Evolutionary conservation across 2,797 vertebrate genomes (phyloP), one percentile per base, ranked within the genome.

Genomic region (Scolopax rusticola): DNA sequence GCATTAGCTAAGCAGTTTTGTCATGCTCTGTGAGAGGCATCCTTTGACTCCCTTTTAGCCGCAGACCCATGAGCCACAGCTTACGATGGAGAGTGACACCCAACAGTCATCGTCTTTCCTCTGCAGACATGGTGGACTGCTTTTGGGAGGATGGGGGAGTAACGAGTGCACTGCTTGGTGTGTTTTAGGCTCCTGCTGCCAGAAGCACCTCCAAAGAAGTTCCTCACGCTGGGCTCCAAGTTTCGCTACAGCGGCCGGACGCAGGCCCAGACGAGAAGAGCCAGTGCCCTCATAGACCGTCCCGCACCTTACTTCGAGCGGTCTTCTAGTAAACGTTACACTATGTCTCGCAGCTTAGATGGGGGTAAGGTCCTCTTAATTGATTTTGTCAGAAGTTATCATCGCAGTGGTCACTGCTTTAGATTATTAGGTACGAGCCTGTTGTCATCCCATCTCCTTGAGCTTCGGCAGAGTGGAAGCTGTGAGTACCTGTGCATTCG

Each of bases 231-330:
- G 93, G 99, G 99, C 76, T 99, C 99, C 78, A 99, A 99, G 98
- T 99, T 99, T 70, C 99, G 99, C 81, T 99, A 99, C 96, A 99
- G 99, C 1, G 99, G 99, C 48, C 98, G 99, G 71, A 99, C 99
- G 0, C 99, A 99, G 96, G 99, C 99, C 5, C 99, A 99, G 95
- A 99, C 99, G 0, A 98, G 99, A 67, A 97, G 99, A 96, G 99
- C 99, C 92, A 99, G 99, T 8, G 98, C 99, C 1, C 97, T 99
- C 97, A 99, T 99, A 94, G 99, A 99, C 71, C 98, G 99, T 4
- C 99, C 99, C 0, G 99, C 99, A 2, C 99, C 99, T 11, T 98
- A 99, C 75, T 99, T 99, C 24, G 99, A 99, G 63, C 99, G 99
- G 30, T 98, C 99, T 11, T 98, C 99, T 80, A 99, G 99, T 97